Base-by-base conservation (phyloP, 1,140 invertebrate genomes). In the Plectrocnemia conspersa region DNA sequence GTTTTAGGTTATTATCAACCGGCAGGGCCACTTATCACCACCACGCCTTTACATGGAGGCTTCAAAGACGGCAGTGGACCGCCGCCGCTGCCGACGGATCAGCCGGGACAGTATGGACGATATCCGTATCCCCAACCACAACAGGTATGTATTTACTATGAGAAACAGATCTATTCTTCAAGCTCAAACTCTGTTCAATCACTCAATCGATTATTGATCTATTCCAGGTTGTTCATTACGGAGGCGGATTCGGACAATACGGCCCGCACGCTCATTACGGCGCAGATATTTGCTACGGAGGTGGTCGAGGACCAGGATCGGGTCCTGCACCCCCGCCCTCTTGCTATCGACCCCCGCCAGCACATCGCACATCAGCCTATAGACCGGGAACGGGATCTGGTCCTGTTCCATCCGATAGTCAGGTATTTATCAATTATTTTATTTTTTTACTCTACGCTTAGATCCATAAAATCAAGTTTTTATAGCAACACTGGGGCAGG, bases 1-100 rank as follows among this genome's bases (percentile, higher is more conserved):
- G 60, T 80, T 77, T 21, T 78, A 89, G 88, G 87, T 66, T 90
- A 89, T 70, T 90, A 89, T 79, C 88, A 91, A 75, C 88, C 88
- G 65, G 88, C 88, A 65, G 88, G 88, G 61, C 88, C 88, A 64
- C 78, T 89, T 72, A 90, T 91, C 71, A 83, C 81, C 58, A 80
- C 83, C 6, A 49, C 52, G 35, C 57, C 57, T 15, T 46, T 62
- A 13, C 60, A 62, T 61, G 62, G 38, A 59, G 65, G 68, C 65
- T 64, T 50, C 67, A 77, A 72, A 56, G 69, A 77, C 55, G 64
- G 65, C 65, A 62, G 69, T 49, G 63, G 71, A 54, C 69, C 73
- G 40, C 67, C 76, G 19, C 68, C 70, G 55, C 71, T 68, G 61
- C 75, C 71, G 61, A 73, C 66, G 62, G 74, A 72, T 52, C 66